phyloP scores from a whole-genome alignment of 2,888 invertebrate species.

The Cryptus armator region DNA sequence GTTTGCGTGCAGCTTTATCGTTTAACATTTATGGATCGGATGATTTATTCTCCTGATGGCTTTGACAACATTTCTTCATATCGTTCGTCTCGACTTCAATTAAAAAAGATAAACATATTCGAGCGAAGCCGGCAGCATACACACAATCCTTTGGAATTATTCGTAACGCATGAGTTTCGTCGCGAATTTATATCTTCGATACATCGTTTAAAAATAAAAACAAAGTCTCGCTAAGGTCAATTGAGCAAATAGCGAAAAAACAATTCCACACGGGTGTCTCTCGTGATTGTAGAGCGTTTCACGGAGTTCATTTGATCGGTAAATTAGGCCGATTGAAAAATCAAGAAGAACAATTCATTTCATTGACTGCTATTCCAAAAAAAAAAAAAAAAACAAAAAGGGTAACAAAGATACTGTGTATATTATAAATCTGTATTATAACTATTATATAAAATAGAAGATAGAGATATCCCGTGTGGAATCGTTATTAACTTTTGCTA shows the following conservation, averaged over 20 bases:
- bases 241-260: slow-evolving; percentile 57
- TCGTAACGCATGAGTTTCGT: slow-evolving; percentile 7
- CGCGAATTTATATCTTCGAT: neutral
- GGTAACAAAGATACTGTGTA: neutral
- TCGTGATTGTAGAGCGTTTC: neutral
- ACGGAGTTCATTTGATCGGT: neutral
- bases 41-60: slow-evolving; percentile 73
- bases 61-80: slow-evolving; percentile 61
- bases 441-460: neutral
- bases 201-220: slow-evolving; percentile 14
- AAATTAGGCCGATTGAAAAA: slow-evolving; percentile 25
- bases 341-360: neutral
- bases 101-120: neutral
- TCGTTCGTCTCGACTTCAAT: slow-evolving; percentile 61
- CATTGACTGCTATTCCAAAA: neutral
- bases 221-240: slow-evolving; percentile 46
- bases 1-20: slow-evolving; percentile 69
- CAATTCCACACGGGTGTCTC: slow-evolving; percentile 50
- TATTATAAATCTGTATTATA: neutral
- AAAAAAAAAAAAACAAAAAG: neutral
- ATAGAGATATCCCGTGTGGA: slow-evolving; percentile 34
- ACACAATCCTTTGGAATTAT: slow-evolving; percentile 18
- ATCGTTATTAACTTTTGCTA: slow-evolving; percentile 28
- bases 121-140: slow-evolving; percentile 8
- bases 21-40: slow-evolving; percentile 78